phyloP scores from a whole-genome alignment of 2,797 vertebrate species.

The Sebastiscus albofasciatus region DNA sequence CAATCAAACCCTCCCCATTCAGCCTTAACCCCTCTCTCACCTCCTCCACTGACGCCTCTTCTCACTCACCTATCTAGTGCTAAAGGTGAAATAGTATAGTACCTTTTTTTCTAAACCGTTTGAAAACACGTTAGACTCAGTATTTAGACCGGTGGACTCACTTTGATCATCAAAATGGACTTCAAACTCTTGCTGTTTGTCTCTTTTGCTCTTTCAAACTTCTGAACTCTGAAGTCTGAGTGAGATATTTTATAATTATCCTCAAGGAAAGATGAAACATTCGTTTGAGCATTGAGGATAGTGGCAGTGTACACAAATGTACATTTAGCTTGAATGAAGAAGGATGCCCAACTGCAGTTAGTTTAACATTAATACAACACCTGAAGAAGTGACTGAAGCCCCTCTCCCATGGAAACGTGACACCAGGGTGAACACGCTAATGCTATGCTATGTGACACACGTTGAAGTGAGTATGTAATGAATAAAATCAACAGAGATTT shows the following conservation, averaged over 20 bases:
- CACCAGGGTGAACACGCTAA: too few species aligned
- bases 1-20: background rate
- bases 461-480: too few species aligned
- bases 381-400: background rate
- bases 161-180: conserved; percentile 1
- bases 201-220: background rate
- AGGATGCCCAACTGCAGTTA: background rate
- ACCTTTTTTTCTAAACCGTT: background rate
- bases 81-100: background rate
- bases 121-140: background rate
- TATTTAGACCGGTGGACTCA: background rate
- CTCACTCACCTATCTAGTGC: background rate
- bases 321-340: background rate
- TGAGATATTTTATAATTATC: background rate
- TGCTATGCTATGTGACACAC: too few species aligned
- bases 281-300: background rate
- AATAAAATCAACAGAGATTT: too few species aligned
- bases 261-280: background rate
- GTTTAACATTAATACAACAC: too few species aligned
- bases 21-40: background rate
- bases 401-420: too few species aligned
- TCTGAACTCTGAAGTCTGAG: background rate
- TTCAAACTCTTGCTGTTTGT: background rate
- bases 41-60: background rate
- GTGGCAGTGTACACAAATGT: background rate